These are phyloP conservation scores for Charaxes varanes DNA, from an alignment of 1,140 invertebrate species.

Conservation along the genomic window DNA sequence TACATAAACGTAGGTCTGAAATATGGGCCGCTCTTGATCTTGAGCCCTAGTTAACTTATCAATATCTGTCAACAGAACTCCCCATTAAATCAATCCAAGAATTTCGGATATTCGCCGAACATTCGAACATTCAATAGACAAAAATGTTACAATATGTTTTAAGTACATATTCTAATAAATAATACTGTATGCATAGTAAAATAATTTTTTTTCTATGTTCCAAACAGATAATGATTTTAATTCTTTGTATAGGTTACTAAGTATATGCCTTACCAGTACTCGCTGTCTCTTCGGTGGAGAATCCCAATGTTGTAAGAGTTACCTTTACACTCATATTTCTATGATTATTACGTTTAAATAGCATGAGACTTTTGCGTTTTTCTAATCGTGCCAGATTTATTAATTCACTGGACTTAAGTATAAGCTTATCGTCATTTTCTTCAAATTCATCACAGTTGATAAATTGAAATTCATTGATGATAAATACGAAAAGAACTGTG, in stretches of 20 bases:
- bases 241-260: neutral
- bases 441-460: slow-evolving; percentile 4
- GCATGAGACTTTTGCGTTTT: slow-evolving; percentile 1
- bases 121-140: too few species aligned
- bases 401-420: slow-evolving; percentile 7
- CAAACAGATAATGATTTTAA: too few species aligned
- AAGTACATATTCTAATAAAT: too few species aligned
- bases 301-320: neutral
- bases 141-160: too few species aligned
- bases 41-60: too few species aligned
- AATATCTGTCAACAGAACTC: too few species aligned
- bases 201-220: too few species aligned
- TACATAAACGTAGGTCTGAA: too few species aligned
- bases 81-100: too few species aligned
- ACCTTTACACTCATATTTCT: neutral
- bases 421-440: slow-evolving; percentile 1
- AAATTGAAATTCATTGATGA: neutral
- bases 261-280: slow-evolving; percentile 1
- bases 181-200: too few species aligned
- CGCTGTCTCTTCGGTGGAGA: neutral
- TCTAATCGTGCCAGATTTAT: slow-evolving; percentile 1
- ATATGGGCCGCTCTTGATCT: too few species aligned
- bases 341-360: neutral
- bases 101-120: too few species aligned
- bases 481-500: neutral